Conservation (phyloP, 2,888 invertebrate species). For the Drosophila prostipennis region DNA sequence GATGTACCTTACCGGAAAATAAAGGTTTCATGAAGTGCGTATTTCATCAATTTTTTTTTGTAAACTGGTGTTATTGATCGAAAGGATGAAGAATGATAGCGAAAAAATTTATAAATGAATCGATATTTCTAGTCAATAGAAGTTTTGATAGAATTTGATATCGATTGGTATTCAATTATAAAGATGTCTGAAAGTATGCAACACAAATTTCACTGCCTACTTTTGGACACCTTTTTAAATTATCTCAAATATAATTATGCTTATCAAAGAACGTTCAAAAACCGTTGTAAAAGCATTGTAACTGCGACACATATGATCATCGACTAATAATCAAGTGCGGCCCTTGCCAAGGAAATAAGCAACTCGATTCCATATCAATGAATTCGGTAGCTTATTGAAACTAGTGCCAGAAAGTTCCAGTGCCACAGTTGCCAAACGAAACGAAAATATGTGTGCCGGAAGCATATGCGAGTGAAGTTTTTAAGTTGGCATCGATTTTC, state of each 20-base stretch:
- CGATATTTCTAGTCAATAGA: too few relatives aligned
- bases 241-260: too few relatives aligned
- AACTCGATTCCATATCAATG: constrained; percentile 13
- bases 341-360: constrained; percentile 13
- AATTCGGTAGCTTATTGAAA: constrained; percentile 41
- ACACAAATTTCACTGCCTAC: too few relatives aligned
- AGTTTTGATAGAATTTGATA: too few relatives aligned
- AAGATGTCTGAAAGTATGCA: too few relatives aligned
- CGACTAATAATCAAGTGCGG: constrained; percentile 15
- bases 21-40: too few relatives aligned
- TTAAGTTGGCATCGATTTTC: constrained; percentile 54
- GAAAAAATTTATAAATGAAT: neutral
- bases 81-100: neutral
- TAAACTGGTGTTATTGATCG: too few relatives aligned
- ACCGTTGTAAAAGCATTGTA: neutral
- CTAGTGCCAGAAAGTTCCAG: constrained; percentile 19
- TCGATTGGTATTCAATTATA: too few relatives aligned
- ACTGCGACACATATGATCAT: neutral
- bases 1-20: too few relatives aligned
- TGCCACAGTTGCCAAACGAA: constrained; percentile 33
- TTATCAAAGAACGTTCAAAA: neutral
- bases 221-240: too few relatives aligned
- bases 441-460: constrained; percentile 21
- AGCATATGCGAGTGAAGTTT: constrained; percentile 53
- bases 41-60: too few relatives aligned